Conservation (phyloP, 2,888 invertebrate species). For the Liposcelis brunnea region DNA sequence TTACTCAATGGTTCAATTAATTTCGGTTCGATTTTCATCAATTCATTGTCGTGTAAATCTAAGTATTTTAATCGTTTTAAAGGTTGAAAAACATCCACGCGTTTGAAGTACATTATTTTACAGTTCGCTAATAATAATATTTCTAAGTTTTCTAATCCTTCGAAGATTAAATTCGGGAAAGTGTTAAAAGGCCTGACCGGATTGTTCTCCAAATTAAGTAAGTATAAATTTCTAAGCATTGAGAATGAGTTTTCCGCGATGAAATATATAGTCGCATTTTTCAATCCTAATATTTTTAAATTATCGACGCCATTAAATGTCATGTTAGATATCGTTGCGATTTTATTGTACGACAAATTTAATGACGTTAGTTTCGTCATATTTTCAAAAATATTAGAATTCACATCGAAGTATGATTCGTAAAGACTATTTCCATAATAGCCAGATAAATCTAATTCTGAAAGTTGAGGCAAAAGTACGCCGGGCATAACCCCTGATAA, state of each 20-base stretch:
- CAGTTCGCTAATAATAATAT: conserved; percentile 33
- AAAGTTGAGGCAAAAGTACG: conserved; percentile 30
- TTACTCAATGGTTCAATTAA: conserved; percentile 29
- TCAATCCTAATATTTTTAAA: conserved; percentile 32
- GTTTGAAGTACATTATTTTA: conserved; percentile 28
- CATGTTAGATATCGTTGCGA: conserved; percentile 32
- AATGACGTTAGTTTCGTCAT: conserved; percentile 31
- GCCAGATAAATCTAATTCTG: conserved; percentile 33
- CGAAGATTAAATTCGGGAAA: conserved; percentile 28
- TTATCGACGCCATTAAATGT: conserved; percentile 34
- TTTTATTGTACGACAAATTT: conserved; percentile 35
- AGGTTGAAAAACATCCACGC: conserved; percentile 32
- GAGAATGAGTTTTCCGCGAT: conserved; percentile 33
- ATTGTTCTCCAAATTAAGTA: conserved; percentile 37
- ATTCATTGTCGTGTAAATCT: conserved; percentile 31
- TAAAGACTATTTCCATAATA: conserved; percentile 30
- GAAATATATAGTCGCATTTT: conserved; percentile 33
- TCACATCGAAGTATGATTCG: conserved; percentile 34
- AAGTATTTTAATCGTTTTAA: conserved; percentile 33
- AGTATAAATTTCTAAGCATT: conserved; percentile 27
- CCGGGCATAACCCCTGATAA: conserved; percentile 34
- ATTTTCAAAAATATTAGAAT: conserved; percentile 31
- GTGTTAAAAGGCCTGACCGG: conserved; percentile 29
- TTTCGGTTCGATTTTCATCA: conserved; percentile 29
- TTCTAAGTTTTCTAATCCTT: conserved; percentile 32